Evolutionary conservation across 2,113 vertebrate species (phyloP).

Genomic region (Chlorodrepanis virens): DNA sequence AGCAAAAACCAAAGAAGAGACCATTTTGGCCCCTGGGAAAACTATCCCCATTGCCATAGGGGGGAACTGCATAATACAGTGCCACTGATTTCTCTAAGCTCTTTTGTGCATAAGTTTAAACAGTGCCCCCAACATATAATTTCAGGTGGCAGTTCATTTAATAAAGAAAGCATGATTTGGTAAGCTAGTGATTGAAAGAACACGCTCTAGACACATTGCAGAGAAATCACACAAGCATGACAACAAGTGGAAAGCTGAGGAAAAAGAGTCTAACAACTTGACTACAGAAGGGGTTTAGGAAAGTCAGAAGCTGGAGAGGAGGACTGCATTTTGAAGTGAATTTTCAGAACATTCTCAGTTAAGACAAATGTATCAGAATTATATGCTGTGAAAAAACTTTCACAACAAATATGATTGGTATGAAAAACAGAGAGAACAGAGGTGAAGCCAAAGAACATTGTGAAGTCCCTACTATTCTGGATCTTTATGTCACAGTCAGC

Average conservation of each 20-base stretch:
- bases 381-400: neutral
- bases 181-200: neutral
- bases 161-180: neutral
- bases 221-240: neutral
- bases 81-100: neutral
- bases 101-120: neutral
- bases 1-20: neutral
- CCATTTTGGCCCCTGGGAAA: neutral
- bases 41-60: neutral
- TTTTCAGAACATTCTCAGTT: neutral
- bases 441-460: neutral
- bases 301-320: neutral
- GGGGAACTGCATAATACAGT: neutral
- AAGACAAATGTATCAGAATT: neutral
- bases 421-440: neutral
- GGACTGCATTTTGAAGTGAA: neutral
- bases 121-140: neutral
- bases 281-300: neutral
- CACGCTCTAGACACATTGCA: neutral
- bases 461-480: neutral
- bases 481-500: neutral
- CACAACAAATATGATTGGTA: neutral
- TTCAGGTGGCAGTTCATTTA: neutral
- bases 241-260: neutral
- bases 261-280: neutral